Evolutionary conservation across 1,140 invertebrate species (phyloP).

Genomic region (Neodiprion fabricii): DNA sequence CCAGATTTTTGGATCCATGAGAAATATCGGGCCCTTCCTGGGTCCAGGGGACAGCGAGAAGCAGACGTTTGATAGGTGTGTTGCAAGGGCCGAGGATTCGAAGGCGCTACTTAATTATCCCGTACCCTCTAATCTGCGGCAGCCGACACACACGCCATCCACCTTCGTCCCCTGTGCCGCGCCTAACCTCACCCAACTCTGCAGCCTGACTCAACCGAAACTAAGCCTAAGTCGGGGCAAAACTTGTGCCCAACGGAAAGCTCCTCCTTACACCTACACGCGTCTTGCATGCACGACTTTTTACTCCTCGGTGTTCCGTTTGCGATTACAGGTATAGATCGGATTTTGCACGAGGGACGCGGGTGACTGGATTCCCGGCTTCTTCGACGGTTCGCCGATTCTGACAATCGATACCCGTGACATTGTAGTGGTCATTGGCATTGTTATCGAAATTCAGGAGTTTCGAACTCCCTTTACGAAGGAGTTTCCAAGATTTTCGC

Average conservation of each 20-base stretch:
- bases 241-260: neutral
- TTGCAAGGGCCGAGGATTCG: slow-evolving; percentile 35
- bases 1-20: neutral
- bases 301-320: too few relatives aligned
- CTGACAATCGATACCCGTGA: too few relatives aligned
- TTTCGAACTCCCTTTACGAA: too few relatives aligned
- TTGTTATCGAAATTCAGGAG: too few relatives aligned
- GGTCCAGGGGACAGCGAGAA: neutral
- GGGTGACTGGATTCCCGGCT: too few relatives aligned
- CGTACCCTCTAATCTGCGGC: slow-evolving; percentile 57
- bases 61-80: neutral
- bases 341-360: too few relatives aligned
- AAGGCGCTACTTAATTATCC: slow-evolving; percentile 63
- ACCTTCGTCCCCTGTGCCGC: slow-evolving; percentile 9
- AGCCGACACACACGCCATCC: slow-evolving; percentile 57
- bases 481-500: too few relatives aligned
- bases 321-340: too few relatives aligned
- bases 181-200: neutral
- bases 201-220: neutral
- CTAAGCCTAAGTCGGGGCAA: neutral
- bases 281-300: too few relatives aligned
- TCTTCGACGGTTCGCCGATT: too few relatives aligned
- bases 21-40: neutral
- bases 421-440: too few relatives aligned
- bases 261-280: too few relatives aligned